phyloP scores from a whole-genome alignment of 1,140 invertebrate species.

The Drosophila nebulosa region DNA sequence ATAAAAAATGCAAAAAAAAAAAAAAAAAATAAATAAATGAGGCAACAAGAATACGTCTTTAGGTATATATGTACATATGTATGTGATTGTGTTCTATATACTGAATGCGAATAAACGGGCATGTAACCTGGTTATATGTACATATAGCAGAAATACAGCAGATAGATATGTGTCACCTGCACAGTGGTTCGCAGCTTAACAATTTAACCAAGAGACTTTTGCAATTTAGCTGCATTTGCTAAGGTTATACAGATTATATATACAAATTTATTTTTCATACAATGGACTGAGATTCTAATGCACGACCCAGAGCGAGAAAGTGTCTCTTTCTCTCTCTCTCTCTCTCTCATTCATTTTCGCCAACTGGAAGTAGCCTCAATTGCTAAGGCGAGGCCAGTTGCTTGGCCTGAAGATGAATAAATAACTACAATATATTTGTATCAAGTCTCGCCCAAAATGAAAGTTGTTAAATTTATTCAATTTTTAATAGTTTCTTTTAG shows the following conservation, averaged over 20 bases:
- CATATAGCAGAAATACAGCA: neutral
- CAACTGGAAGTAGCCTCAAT: too few species aligned
- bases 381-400: too few species aligned
- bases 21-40: neutral
- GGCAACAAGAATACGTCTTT: neutral
- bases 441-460: too few species aligned
- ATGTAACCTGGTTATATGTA: neutral
- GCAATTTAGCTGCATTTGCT: too few species aligned
- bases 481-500: neutral
- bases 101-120: neutral
- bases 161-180: neutral
- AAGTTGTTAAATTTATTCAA: neutral
- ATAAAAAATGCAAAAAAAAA: conserved; percentile 21
- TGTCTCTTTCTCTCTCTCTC: too few species aligned
- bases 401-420: too few species aligned
- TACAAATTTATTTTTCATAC: too few species aligned
- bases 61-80: neutral
- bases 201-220: neutral
- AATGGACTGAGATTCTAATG: too few species aligned
- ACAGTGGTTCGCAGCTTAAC: neutral
- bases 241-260: too few species aligned
- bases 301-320: too few species aligned
- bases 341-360: too few species aligned
- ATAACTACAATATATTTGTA: too few species aligned
- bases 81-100: neutral